These are phyloP conservation scores for Kryptopterus vitreolus DNA, from an alignment of 2,797 vertebrate species.

Conservation along the genomic window DNA sequence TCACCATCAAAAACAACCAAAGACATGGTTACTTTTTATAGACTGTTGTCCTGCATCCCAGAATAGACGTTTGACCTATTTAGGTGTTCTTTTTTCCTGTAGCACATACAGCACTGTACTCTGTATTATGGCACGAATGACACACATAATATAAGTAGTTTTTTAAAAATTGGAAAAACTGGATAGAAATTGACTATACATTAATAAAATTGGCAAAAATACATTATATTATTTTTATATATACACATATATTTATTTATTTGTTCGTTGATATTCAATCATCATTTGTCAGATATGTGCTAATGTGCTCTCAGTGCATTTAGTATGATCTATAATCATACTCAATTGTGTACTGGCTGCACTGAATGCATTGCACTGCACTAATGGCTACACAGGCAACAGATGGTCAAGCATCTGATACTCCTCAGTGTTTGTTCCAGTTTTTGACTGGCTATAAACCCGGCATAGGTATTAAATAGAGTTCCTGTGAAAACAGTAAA, in stretches of 20 bases:
- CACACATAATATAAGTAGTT: neutral
- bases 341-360: neutral
- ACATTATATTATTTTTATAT: neutral
- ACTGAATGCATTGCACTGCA: neutral
- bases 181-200: neutral
- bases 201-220: neutral
- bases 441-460: neutral
- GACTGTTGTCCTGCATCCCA: neutral
- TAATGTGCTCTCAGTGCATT: neutral
- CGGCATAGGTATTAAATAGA: neutral
- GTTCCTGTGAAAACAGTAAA: neutral
- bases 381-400: neutral
- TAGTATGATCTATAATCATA: neutral
- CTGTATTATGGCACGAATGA: neutral
- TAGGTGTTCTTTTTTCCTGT: neutral
- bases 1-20: neutral
- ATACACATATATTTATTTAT: neutral
- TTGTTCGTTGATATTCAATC: too few species aligned
- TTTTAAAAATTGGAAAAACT: neutral
- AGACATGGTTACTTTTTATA: slow-evolving; percentile 7
- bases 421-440: neutral
- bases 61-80: slow-evolving; percentile 22
- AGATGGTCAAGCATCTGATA: neutral
- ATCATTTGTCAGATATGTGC: neutral
- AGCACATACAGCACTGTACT: neutral